Evolutionary conservation across 2,888 invertebrate genomes (phyloP).

Genomic region (Heteromurus nitidus): DNA sequence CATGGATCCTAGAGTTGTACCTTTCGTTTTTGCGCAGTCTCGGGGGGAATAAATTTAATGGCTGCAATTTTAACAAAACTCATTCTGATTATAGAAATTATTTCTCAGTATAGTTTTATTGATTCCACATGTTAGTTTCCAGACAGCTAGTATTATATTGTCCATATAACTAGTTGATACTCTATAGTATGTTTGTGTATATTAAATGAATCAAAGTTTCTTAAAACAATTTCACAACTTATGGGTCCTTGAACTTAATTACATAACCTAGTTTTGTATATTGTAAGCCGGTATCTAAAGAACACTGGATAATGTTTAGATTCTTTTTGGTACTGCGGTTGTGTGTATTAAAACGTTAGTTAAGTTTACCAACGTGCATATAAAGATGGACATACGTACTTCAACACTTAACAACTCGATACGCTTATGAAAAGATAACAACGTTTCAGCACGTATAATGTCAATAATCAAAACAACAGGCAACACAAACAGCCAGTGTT

Average conservation of each 20-base stretch:
- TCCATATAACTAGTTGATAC: not conserved
- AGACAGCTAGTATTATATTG: constrained; percentile 20
- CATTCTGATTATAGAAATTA: too few species aligned
- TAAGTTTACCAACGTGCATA: too few species aligned
- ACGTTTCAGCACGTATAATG: too few species aligned
- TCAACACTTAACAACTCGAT: too few species aligned
- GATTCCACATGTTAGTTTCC: constrained; percentile 33
- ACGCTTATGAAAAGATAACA: too few species aligned
- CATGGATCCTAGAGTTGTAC: not conserved
- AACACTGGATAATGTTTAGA: constrained; percentile 23
- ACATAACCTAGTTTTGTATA: not conserved
- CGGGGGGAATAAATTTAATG: too few species aligned
- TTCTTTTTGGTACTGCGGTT: constrained; percentile 46
- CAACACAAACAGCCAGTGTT: too few species aligned
- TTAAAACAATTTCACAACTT: constrained; percentile 25
- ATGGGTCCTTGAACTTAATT: not conserved
- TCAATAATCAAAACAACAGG: too few species aligned
- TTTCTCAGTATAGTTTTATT: constrained; percentile 25
- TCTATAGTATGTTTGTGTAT: not conserved
- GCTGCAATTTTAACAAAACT: too few species aligned
- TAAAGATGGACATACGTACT: too few species aligned
- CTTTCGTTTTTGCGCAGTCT: too few species aligned
- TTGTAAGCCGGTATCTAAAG: not conserved
- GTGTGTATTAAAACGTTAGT: too few species aligned
- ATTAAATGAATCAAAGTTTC: not conserved